These are phyloP conservation scores for Syrrhaptes paradoxus DNA, from an alignment of 2,113 vertebrate genomes.

Conservation along the genomic window DNA sequence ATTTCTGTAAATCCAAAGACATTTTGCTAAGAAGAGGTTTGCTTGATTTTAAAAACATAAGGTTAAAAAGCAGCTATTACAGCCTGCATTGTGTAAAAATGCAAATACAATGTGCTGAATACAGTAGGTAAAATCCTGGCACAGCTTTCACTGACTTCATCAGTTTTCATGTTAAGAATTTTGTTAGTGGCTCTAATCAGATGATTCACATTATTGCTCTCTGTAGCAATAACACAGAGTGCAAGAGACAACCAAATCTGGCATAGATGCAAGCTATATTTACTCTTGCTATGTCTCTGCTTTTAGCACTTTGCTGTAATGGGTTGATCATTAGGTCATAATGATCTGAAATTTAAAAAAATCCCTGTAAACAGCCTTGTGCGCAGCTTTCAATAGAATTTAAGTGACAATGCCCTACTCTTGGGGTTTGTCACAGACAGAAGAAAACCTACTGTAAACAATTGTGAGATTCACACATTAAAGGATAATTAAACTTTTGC, in stretches of 20 bases:
- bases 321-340: constrained; percentile 46
- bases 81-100: neutral
- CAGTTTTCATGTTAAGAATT: constrained; percentile 29
- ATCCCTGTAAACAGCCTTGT: neutral
- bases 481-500: neutral
- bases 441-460: neutral
- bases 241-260: constrained; percentile 34
- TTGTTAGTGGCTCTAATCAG: constrained; percentile 38
- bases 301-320: constrained; percentile 38
- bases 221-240: constrained; percentile 40
- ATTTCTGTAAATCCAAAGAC: constrained; percentile 6
- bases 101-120: neutral
- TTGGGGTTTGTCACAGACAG: neutral
- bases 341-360: constrained; percentile 13
- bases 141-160: constrained; percentile 37
- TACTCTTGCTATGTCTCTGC: constrained; percentile 9
- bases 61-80: neutral
- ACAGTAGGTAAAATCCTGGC: constrained; percentile 27
- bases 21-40: neutral
- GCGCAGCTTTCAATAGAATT: neutral
- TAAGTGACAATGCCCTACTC: neutral
- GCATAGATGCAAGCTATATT: neutral
- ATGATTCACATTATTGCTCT: constrained; percentile 57
- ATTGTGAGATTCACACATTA: neutral
- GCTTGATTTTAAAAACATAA: neutral